Conservation (phyloP, 2,888 invertebrate species). For the Scaeva pyrastri region DNA sequence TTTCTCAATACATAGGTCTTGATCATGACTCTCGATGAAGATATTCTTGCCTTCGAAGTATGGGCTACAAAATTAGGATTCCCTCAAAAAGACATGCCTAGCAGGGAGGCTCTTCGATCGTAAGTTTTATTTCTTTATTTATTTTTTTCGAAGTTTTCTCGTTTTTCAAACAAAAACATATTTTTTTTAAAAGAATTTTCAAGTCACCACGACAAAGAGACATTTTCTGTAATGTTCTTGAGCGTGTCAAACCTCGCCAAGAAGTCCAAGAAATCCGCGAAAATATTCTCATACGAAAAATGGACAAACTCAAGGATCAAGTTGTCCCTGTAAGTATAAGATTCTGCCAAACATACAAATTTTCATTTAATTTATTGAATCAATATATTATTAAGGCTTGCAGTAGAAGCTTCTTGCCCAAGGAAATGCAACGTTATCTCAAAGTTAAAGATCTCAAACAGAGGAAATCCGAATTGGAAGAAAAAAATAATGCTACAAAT, state of each 20-base stretch:
- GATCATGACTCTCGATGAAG: constrained; percentile 77
- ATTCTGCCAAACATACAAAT: background rate
- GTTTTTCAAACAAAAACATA: background rate
- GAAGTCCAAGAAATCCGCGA: constrained; percentile 80
- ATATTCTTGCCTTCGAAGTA: constrained; percentile 79
- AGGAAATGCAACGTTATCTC: constrained; percentile 80
- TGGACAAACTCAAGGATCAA: constrained; percentile 79
- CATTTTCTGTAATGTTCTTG: constrained; percentile 80
- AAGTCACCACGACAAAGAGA: constrained; percentile 81
- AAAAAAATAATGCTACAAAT: constrained; percentile 76
- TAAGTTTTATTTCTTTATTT: constrained; percentile 75
- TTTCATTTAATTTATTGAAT: background rate
- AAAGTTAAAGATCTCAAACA: constrained; percentile 80
- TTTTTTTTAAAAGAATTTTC: constrained; percentile 81
- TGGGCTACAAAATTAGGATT: constrained; percentile 82
- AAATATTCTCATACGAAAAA: constrained; percentile 81
- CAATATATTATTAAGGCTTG: constrained; percentile 66
- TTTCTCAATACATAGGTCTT: background rate
- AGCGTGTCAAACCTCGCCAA: constrained; percentile 80
- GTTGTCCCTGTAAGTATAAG: constrained; percentile 78
- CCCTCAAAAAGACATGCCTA: constrained; percentile 79
- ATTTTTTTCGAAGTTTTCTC: background rate
- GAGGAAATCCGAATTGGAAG: constrained; percentile 76
- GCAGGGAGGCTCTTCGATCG: constrained; percentile 81
- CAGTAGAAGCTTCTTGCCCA: constrained; percentile 80